Conservation (phyloP, 2,113 vertebrate species). For the Eurystomus gularis region DNA sequence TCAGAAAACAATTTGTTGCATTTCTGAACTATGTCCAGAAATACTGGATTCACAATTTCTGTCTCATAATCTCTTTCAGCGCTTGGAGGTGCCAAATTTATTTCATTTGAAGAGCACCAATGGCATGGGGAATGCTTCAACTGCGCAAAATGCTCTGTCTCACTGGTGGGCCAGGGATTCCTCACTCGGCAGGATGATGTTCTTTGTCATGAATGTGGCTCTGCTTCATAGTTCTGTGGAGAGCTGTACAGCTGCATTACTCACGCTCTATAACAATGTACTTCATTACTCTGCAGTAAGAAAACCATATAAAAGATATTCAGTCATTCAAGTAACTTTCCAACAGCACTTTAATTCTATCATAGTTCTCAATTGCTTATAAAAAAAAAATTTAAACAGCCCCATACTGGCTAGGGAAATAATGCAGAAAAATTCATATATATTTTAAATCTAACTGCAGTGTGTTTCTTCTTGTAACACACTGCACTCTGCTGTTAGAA, state of each 20-base stretch:
- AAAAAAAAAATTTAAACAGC: neutral
- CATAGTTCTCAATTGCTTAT: neutral
- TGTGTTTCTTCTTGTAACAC: conserved; percentile 52
- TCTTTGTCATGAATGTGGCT: conserved; percentile 86
- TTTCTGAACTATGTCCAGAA: neutral
- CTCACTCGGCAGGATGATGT: conserved; percentile 82
- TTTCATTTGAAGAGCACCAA: conserved; percentile 80
- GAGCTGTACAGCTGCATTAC: neutral
- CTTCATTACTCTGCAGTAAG: neutral
- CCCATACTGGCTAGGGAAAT: neutral
- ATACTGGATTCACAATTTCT: neutral
- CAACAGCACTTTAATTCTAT: neutral
- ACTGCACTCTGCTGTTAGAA: conserved; percentile 74
- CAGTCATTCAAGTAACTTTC: neutral
- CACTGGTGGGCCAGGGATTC: conserved; percentile 77
- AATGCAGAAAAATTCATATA: neutral
- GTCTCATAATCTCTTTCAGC: conserved; percentile 66
- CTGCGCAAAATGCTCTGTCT: conserved; percentile 55
- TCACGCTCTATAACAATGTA: neutral
- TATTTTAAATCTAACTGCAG: neutral
- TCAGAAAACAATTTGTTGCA: neutral
- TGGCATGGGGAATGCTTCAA: conserved; percentile 80
- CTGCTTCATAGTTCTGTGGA: conserved; percentile 72
- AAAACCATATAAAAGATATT: neutral
- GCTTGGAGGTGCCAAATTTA: conserved; percentile 71